Conservation (phyloP, 2,797 vertebrate species). For the Okamejei kenojei region DNA sequence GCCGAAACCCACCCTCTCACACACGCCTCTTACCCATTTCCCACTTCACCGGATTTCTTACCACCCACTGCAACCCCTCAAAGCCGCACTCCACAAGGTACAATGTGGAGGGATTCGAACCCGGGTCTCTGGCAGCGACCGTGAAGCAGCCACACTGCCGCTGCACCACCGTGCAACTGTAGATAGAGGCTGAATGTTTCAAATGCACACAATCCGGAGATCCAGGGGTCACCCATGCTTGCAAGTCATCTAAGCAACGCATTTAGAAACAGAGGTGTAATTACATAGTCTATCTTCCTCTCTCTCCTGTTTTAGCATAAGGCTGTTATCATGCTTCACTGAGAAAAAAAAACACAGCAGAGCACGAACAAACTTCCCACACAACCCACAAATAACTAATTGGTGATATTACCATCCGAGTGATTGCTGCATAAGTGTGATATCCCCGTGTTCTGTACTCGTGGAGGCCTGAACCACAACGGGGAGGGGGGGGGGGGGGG, state of each 20-base stretch:
- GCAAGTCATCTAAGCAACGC: background rate
- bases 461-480: background rate
- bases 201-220: background rate
- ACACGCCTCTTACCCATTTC: no score
- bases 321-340: background rate
- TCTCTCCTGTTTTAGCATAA: background rate
- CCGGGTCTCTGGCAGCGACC: no score
- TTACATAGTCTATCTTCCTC: background rate
- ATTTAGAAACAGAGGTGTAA: background rate
- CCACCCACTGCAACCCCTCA: no score
- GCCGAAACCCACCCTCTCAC: no score
- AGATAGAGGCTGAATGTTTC: background rate
- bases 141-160: no score
- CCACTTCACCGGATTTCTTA: no score
- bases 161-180: no score
- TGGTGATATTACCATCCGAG: background rate
- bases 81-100: no score
- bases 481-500: no score
- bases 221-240: background rate
- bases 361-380: background rate
- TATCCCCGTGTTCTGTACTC: background rate
- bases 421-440: background rate
- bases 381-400: background rate
- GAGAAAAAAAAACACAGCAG: background rate
- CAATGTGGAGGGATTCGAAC: no score